Percentiles rank a stretch among this genome's conserved stretches.
Evolutionary conservation across 2,888 invertebrate genomes (phyloP).

Genomic region (Elegia similella): DNA sequence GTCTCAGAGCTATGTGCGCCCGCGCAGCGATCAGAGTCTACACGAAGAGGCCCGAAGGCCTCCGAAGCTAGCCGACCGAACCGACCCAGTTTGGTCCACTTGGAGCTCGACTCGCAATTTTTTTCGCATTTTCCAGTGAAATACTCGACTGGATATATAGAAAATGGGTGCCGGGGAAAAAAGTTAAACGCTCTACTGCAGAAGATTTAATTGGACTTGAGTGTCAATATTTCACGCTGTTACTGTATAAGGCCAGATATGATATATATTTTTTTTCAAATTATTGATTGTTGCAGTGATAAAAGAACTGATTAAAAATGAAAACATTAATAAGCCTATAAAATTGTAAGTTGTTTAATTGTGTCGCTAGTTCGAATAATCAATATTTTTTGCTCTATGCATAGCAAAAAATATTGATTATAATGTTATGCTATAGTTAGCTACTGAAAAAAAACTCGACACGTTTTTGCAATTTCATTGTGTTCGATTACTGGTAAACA

Average conservation of each 20-base stretch:
- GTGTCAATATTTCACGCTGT: slow-evolving; percentile 2
- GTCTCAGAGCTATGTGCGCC: slow-evolving; percentile 66
- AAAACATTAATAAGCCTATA: background rate
- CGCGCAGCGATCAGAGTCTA: slow-evolving; percentile 50
- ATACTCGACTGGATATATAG: slow-evolving; percentile 41
- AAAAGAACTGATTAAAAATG: background rate
- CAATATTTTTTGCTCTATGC: too few species aligned
- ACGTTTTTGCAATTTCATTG: too few species aligned
- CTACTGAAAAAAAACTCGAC: too few species aligned
- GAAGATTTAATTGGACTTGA: slow-evolving; percentile 11
- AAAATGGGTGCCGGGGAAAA: slow-evolving; percentile 45
- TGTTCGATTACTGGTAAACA: too few species aligned
- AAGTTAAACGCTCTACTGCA: slow-evolving; percentile 28
- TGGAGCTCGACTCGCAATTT: slow-evolving; percentile 67
- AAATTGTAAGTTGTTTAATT: too few species aligned
- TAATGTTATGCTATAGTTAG: too few species aligned
- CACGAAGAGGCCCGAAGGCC: slow-evolving; percentile 55
- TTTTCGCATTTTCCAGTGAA: slow-evolving; percentile 78
- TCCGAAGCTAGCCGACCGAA: slow-evolving; percentile 60
- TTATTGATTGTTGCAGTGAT: background rate
- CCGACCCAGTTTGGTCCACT: slow-evolving; percentile 74
- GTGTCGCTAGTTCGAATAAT: too few species aligned
- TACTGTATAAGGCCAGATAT: background rate
- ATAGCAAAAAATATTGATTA: too few species aligned
- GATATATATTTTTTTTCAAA: background rate